phyloP scores from a whole-genome alignment of 2,113 vertebrate genomes.

The Antechinus stuartii region DNA sequence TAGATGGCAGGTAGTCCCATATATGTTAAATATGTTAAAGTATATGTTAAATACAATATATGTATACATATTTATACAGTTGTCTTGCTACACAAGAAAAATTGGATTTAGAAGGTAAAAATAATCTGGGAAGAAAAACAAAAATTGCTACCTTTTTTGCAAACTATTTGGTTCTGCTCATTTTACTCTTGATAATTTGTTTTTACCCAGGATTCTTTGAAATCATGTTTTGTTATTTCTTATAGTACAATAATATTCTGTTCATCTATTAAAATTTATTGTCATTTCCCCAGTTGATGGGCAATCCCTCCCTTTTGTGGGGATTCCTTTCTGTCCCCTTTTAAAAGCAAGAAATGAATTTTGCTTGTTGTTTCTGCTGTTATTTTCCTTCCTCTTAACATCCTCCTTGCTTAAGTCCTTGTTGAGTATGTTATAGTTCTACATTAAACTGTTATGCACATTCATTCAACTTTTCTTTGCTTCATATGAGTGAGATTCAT shows the following conservation, averaged over 20 bases:
- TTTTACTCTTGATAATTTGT: not conserved
- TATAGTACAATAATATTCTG: not conserved
- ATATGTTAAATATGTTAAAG: too few species aligned
- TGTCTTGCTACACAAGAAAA: too few species aligned
- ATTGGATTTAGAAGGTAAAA: too few species aligned
- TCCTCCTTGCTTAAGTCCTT: not conserved
- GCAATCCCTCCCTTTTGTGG: too few species aligned
- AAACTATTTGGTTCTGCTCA: not conserved
- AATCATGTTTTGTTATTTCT: not conserved
- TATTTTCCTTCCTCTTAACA: not conserved
- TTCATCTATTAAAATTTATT: not conserved
- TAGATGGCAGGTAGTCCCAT: too few species aligned
- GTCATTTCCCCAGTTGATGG: not conserved
- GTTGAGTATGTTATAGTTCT: not conserved
- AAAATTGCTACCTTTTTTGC: not conserved
- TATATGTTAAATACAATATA: too few species aligned
- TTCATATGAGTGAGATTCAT: not conserved
- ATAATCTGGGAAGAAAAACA: too few species aligned
- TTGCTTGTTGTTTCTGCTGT: not conserved
- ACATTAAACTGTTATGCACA: not conserved
- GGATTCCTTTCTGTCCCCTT: too few species aligned
- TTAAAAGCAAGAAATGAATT: not conserved
- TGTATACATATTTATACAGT: too few species aligned
- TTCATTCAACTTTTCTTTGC: not conserved
- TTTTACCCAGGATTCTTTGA: not conserved